phyloP scores from a whole-genome alignment of 2,888 invertebrate genomes.

The Clanis bilineata region DNA sequence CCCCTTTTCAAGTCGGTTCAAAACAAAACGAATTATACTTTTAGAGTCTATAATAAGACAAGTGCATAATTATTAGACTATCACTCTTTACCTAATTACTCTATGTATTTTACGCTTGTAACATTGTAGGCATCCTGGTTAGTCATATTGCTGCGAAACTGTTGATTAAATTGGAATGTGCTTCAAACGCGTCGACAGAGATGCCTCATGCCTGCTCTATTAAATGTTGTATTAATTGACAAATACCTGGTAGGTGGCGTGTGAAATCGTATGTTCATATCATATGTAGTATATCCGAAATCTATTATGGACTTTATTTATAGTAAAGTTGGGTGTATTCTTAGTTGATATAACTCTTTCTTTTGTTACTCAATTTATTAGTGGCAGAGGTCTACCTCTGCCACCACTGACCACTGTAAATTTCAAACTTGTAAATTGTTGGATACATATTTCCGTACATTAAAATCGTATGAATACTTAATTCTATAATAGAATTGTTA shows the following conservation, averaged over 20 bases:
- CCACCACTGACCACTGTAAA: slow-evolving; percentile 4
- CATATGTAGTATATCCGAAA: slow-evolving; percentile 39
- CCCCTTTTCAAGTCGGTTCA: too few species aligned
- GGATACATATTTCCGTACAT: slow-evolving; percentile 1
- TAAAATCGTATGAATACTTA: too few species aligned
- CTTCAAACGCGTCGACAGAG: slow-evolving; percentile 47
- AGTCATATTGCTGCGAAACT: slow-evolving; percentile 1
- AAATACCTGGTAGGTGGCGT: slow-evolving; percentile 76
- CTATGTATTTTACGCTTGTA: slow-evolving; percentile 2
- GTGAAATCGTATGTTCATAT: slow-evolving; percentile 75
- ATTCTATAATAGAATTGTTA: too few species aligned
- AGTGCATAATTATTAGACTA: too few species aligned
- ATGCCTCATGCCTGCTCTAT: slow-evolving; percentile 69
- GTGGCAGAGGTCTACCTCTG: neutral
- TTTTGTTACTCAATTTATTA: neutral
- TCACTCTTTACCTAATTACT: too few species aligned
- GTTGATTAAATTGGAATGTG: slow-evolving; percentile 59
- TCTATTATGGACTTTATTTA: neutral
- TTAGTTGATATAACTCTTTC: neutral
- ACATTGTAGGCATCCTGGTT: slow-evolving; percentile 14
- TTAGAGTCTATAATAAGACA: too few species aligned
- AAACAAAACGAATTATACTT: too few species aligned
- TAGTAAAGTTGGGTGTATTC: neutral
- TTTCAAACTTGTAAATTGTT: slow-evolving; percentile 5
- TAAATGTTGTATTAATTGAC: slow-evolving; percentile 75